Base-by-base conservation (phyloP, 2,797 vertebrate genomes). In the Macropodus opercularis region DNA sequence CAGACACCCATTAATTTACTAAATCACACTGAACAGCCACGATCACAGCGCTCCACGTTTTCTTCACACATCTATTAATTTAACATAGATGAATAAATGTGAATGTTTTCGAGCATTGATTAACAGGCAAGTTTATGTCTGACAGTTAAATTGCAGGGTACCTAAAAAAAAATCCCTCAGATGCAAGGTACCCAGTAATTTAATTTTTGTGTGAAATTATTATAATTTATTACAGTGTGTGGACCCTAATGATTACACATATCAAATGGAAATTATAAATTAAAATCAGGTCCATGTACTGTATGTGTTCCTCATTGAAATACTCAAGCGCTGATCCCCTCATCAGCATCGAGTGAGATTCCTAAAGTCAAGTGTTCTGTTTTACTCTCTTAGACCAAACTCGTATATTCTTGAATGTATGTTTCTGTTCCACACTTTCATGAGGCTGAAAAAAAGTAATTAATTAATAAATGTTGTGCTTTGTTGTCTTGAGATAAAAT, bases 81-180 rank as follows among this genome's bases (percentile, higher is more conserved):
- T 95, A 96, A 94, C 94, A 93, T 94, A 95, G 95, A 94, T 94
- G 96, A 96, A 96, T 97, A 96, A 96, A 97, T 95, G 95, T 92
- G 95, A 96, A 95, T 96, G 95, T 97, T 96, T 95, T 94, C 87
- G 90, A 94, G 94, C 94, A 93, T 92, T 97, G 96, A 98, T 98
- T 96, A 94, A 94, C 92, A 92, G 93, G 92, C 93, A 93, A 94
- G 92, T 97, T 95, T 94, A 93, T 92, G 92, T 94, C 93, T 98
- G 96, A 98, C 96, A 98, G 95, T 93, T 95, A 97, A 96, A 99
- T 99, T 98, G 95, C 92, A 95, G 94, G 94, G 94, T 95, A 94
- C 52, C 77, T 64, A 60, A 73, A 76, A n/a, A n/a, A 79, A 94
- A 94, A 92, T 89, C 91, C 91, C 92, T 94, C 93, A 92, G 88